Evolutionary conservation across 2,888 invertebrate genomes (phyloP), one percentile per base, ranked within the genome.

Genomic region (Machimus atricapillus): DNA sequence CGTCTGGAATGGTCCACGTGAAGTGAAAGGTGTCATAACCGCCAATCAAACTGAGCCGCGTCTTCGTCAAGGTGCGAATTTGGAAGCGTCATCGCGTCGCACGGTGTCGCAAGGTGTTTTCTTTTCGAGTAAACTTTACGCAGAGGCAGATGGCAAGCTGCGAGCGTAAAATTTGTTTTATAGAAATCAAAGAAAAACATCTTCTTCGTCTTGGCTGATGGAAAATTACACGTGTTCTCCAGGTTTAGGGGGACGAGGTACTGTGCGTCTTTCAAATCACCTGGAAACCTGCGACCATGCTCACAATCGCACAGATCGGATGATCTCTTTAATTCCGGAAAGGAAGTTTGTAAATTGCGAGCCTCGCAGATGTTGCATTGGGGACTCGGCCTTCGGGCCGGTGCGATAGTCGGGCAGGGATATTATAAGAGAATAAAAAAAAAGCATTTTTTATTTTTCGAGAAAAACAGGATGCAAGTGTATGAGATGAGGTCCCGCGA

Each of bases 391-490:
- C 34, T 82, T 82, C 52, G 46, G 52, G 23, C 66, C 27, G 76
- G n/a, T 76, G 34, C 34, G 34, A 37, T 76, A 52, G 52, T 19
- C 37, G 19, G 19, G 76, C 14, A 31, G 1, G 56, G 14, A 40
- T 40, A 40, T 7, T 40, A 40, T 7, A 4, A 40, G 4, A 40
- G 7, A 40, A 40, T 12, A 40, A 40, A 40, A 7, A 16, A 12
- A 52, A 82, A 58, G 66, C 37, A 58, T n/a, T 37, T 34, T 34
- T 2, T 34, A 12, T 12, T 37, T 76, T 76, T 58, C 66, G 37
- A 82, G 82, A 82, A 82, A 85, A 85, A 85, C 85, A 85, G 85
- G 85, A 85, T 85, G 85, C 82, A 66, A 56, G 82, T 82, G 58
- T 82, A 82, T 82, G 82, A 37, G 82, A 82, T 82, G 82, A 58